These are phyloP conservation scores for Steinernema scapterisci DNA, from an alignment of 2,888 invertebrate genomes.

Conservation along the genomic window DNA sequence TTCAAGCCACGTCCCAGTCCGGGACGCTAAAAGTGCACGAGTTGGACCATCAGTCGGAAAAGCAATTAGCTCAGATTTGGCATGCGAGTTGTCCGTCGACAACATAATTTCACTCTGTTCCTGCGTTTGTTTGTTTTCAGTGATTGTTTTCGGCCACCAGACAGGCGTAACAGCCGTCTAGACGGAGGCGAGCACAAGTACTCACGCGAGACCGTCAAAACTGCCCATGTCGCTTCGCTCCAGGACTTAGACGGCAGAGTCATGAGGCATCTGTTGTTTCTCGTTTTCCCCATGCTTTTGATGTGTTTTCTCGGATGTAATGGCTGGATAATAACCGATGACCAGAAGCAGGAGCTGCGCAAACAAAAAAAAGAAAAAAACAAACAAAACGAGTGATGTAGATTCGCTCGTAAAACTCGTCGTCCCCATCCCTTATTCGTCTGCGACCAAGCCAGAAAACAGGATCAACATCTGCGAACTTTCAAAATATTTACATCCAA, in stretches of 20 bases:
- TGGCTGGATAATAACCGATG: not conserved
- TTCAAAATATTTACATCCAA: constrained; percentile 24
- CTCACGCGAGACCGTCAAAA: not conserved
- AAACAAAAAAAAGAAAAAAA: not conserved
- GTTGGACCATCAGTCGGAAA: no score
- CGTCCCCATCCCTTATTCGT: constrained; percentile 4
- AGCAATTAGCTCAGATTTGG: no score
- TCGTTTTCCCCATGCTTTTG: not conserved
- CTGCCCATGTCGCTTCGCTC: not conserved
- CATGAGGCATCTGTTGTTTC: constrained; percentile 9
- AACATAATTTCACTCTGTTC: no score
- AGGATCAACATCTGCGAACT: not conserved
- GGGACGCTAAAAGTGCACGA: no score
- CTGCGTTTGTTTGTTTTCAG: not conserved
- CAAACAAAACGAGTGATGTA: constrained; percentile 10
- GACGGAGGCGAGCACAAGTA: not conserved
- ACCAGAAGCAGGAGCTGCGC: not conserved
- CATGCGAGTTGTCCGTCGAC: no score
- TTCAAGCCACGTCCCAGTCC: no score
- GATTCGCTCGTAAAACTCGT: constrained; percentile 6
- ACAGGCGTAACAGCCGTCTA: not conserved
- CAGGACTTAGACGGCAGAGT: not conserved
- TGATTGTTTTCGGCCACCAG: not conserved
- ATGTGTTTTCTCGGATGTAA: not conserved
- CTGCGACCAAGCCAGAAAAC: not conserved